These are phyloP conservation scores for Drosophila lowei DNA, from an alignment of 1,140 invertebrate genomes.

Conservation along the genomic window DNA sequence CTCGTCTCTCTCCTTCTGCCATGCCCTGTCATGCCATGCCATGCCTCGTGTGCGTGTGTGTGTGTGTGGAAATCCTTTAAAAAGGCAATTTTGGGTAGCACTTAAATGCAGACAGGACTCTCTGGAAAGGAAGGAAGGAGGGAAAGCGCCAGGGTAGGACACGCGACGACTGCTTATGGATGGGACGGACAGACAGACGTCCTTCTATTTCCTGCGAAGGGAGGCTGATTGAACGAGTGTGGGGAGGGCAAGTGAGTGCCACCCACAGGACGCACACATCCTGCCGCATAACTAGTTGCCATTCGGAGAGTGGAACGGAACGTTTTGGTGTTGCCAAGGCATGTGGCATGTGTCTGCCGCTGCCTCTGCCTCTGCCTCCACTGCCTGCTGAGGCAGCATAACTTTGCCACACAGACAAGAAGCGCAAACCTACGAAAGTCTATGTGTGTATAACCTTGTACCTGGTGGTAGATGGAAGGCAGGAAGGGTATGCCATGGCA, in stretches of 20 bases:
- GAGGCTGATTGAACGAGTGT: constrained; percentile 27
- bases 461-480: too few relatives aligned
- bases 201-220: constrained; percentile 20
- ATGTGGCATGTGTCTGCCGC: constrained; percentile 49
- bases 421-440: too few relatives aligned
- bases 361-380: too few relatives aligned
- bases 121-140: constrained; percentile 35
- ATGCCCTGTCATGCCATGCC: constrained; percentile 33
- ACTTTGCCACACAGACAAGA: too few relatives aligned
- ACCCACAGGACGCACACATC: constrained; percentile 36
- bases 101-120: constrained; percentile 70
- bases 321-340: constrained; percentile 45
- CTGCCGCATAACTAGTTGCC: constrained; percentile 74
- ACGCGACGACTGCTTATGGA: constrained; percentile 28
- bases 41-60: constrained; percentile 25
- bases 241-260: too few relatives aligned
- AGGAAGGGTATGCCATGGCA: too few relatives aligned
- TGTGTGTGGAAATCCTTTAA: constrained; percentile 74
- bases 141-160: constrained; percentile 41
- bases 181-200: too few relatives aligned
- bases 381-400: too few relatives aligned
- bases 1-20: background rate
- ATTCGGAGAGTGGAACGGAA: constrained; percentile 37
- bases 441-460: too few relatives aligned
- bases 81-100: constrained; percentile 79